A percentile compares a stretch with the other conserved stretches of the same genome.
Conservation (phyloP, 2,888 invertebrate species). For the Phymatocera aterrima region DNA sequence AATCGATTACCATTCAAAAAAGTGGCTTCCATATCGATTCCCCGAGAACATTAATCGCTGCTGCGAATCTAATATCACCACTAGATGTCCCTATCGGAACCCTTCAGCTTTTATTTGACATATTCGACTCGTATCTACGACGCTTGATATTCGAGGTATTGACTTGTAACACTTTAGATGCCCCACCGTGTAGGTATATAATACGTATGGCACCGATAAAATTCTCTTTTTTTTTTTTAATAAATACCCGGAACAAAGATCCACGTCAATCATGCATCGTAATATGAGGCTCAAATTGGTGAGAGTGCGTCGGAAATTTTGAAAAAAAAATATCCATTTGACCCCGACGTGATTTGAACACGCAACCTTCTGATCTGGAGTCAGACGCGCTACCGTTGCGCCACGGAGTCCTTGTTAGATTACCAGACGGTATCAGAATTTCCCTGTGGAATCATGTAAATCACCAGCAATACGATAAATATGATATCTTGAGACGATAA, state of each 20-base stretch:
- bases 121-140: no score
- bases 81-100: no score
- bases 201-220: not conserved
- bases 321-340: slow-evolving; percentile 72
- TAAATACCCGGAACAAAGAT: not conserved
- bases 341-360: slow-evolving; percentile 98
- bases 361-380: slow-evolving; percentile 99
- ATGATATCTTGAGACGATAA: not conserved
- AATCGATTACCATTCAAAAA: no score
- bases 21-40: no score
- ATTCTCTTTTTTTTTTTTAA: not conserved
- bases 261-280: not conserved
- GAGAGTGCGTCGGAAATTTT: not conserved
- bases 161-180: no score
- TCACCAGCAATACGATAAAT: not conserved
- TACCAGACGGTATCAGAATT: not conserved
- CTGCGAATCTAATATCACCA: no score
- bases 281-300: not conserved
- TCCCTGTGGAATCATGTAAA: not conserved
- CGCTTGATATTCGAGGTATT: no score
- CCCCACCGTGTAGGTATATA: no score
- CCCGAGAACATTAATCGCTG: no score
- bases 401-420: slow-evolving; percentile 84
- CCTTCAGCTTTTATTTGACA: no score
- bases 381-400: slow-evolving; percentile 99